These are phyloP conservation scores for Mythimna lalbum DNA, from an alignment of 2,888 invertebrate genomes.

Conservation along the genomic window DNA sequence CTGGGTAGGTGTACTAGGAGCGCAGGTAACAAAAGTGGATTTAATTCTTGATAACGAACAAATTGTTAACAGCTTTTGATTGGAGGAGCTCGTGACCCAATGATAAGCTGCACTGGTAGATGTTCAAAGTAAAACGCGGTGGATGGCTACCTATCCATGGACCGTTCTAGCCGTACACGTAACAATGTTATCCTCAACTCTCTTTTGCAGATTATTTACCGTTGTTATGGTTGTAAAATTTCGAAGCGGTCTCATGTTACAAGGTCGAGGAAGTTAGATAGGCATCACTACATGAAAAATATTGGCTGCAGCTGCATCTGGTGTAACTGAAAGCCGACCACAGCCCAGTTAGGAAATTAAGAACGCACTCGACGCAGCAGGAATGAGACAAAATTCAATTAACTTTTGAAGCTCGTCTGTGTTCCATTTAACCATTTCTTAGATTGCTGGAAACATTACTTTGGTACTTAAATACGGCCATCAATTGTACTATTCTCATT, in stretches of 20 bases:
- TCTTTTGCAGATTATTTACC: neutral
- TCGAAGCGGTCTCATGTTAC: neutral
- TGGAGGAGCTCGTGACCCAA: neutral
- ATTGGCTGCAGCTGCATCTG: neutral
- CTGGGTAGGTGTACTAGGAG: neutral
- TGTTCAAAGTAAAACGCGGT: neutral
- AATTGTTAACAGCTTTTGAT: neutral
- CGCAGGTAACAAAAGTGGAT: neutral
- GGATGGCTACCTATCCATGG: no score
- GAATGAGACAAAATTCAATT: neutral
- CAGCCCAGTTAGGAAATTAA: neutral
- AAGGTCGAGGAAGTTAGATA: neutral
- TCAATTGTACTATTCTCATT: conserved; percentile 17
- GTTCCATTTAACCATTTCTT: neutral
- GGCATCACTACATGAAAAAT: neutral
- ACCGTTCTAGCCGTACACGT: no score
- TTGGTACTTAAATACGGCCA: conserved; percentile 16
- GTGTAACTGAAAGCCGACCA: neutral
- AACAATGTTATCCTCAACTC: neutral
- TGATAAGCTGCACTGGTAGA: no score
- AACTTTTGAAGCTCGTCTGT: neutral
- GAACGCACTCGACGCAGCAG: neutral
- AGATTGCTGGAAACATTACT: conserved; percentile 1
- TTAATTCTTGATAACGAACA: no score
- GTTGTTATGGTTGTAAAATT: neutral